A percentile compares a stretch with the other conserved stretches of the same genome.
These are phyloP conservation scores for Pyrrhia umbra DNA, from an alignment of 2,888 invertebrate species.

Conservation along the genomic window DNA sequence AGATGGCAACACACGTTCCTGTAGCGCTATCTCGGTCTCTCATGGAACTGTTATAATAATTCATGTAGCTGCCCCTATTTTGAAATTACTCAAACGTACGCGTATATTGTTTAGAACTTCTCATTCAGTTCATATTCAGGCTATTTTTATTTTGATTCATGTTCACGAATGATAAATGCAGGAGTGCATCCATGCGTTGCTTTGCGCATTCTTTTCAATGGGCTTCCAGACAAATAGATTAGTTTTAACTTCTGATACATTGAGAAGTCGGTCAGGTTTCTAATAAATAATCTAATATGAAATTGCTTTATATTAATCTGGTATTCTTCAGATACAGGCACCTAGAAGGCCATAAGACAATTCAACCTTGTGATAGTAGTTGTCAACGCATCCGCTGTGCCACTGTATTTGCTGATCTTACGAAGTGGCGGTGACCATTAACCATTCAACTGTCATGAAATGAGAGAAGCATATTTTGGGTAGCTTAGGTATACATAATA, in stretches of 20 bases:
- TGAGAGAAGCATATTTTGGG: too few relatives aligned
- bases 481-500: too few relatives aligned
- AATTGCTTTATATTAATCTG: background rate
- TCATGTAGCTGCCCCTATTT: conserved; percentile 46
- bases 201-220: conserved; percentile 5
- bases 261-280: background rate
- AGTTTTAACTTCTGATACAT: background rate
- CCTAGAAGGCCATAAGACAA: too few relatives aligned
- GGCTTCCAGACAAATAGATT: background rate
- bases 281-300: background rate
- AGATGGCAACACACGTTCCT: conserved; percentile 1
- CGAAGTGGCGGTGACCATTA: too few relatives aligned
- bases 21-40: conserved; percentile 19
- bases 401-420: too few relatives aligned
- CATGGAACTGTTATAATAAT: conserved; percentile 35
- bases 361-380: too few relatives aligned
- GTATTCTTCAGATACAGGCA: too few relatives aligned
- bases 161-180: conserved; percentile 14
- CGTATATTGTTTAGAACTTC: conserved; percentile 38
- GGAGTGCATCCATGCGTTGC: conserved; percentile 23
- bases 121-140: conserved; percentile 14
- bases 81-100: conserved; percentile 50
- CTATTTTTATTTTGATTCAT: conserved; percentile 29
- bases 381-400: too few relatives aligned
- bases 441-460: too few relatives aligned